phyloP scores from a whole-genome alignment of 2,797 vertebrate species.

The Hydrocynus forskahlii region DNA sequence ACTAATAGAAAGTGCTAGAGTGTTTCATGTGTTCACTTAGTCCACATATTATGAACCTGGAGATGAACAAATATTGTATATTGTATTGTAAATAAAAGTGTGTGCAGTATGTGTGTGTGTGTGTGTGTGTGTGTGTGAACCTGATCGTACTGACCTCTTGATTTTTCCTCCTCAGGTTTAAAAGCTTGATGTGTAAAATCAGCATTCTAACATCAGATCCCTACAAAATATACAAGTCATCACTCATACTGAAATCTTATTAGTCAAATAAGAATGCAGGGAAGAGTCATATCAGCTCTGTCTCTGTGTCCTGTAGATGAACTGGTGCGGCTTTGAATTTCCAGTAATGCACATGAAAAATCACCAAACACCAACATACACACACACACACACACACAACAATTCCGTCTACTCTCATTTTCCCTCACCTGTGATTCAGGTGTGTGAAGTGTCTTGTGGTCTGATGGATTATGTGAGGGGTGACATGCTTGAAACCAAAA shows the following conservation, averaged over 20 bases:
- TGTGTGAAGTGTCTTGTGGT: background rate
- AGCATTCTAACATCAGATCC: constrained; percentile 8
- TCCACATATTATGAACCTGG: no score
- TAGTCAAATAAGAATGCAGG: constrained; percentile 4
- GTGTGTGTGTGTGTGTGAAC: background rate
- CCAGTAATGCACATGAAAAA: background rate
- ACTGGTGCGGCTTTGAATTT: background rate
- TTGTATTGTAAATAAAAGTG: no score
- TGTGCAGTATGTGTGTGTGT: no score
- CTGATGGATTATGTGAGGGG: background rate
- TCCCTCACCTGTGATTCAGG: constrained; percentile 13
- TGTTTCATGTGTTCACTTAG: no score
- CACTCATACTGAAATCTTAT: constrained; percentile 2
- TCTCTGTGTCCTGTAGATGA: background rate
- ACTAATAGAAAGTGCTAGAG: no score
- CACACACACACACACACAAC: background rate
- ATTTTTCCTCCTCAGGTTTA: constrained; percentile 77
- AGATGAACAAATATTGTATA: no score
- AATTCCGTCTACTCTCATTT: background rate
- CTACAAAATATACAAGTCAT: background rate
- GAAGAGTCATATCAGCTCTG: constrained; percentile 1
- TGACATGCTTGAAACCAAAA: background rate
- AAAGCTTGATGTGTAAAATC: constrained; percentile 68
- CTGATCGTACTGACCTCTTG: constrained; percentile 74
- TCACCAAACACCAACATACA: background rate